Evolutionary conservation across 2,797 vertebrate species (phyloP), one percentile per base, ranked within the genome.

Genomic region (Chloroceryle inda): DNA sequence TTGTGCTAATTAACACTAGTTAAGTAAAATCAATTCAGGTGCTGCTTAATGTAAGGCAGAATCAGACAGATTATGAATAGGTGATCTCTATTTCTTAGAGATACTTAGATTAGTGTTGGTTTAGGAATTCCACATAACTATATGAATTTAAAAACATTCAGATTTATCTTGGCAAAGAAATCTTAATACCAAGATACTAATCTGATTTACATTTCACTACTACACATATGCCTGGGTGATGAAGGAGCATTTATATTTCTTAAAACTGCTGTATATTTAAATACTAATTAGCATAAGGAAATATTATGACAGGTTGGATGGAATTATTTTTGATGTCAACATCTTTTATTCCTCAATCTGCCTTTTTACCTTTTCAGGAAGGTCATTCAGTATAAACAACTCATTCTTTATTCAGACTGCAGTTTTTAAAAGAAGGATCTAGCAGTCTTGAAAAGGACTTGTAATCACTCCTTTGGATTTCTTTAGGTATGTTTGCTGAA

Each of bases 401-500:
- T 71, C 78, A 82, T 53, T 97, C 84, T 96, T 94, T 77, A 86
- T 67, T 96, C 75, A 96, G 64, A 11, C 50, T 71, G 69, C 19
- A 55, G 19, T 38, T 88, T 96, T 94, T 92, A 71, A 53, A 92
- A 94, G 82, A 94, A 89, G 81, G 53, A n/a, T 58, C 58, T 93
- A 79, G 53, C 45, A 88, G 72, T 82, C 67, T 92, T 92, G 91
- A 95, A 96, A 97, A 94, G 53, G 74, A 89, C 56, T 95, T 7
- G 13, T 94, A 87, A 95, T 95, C 71, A 75, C 11, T 66, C 35
- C 17, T 72, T 92, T 88, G 94, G 76, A 78, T 97, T 97, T 93
- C 83, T 56, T 97, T 76, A 93, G 89, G 74, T 96, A 87, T 79
- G 61, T 97, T 95, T 96, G 87, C 91, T 68, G 76, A 89, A 89